A percentile compares a stretch with the other conserved stretches of the same genome.
These are phyloP conservation scores for Martes martes DNA, from an alignment of 2,113 vertebrate genomes.

Conservation along the genomic window DNA sequence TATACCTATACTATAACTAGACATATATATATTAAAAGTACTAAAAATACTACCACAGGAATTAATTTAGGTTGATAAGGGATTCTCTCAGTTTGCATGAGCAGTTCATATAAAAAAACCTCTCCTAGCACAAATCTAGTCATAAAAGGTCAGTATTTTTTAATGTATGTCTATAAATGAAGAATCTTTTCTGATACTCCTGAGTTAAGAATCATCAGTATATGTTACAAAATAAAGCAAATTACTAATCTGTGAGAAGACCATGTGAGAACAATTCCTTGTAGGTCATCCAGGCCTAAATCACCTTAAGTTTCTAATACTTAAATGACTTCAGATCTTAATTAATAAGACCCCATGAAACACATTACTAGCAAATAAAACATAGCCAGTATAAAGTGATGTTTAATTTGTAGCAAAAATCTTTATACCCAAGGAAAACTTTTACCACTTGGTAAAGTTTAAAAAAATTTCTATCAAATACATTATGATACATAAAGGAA, in stretches of 20 bases:
- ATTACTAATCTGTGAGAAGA: constrained; percentile 11
- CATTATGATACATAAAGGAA: constrained; percentile 58
- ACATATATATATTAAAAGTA: constrained; percentile 8
- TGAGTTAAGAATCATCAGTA: constrained; percentile 27
- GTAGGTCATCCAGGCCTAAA: constrained; percentile 19
- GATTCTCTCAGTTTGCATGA: background rate
- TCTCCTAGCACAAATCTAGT: background rate
- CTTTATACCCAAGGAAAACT: constrained; percentile 65
- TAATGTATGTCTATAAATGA: background rate
- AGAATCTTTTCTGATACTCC: background rate
- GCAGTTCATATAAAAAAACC: background rate
- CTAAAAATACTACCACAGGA: constrained; percentile 1
- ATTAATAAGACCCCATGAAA: constrained; percentile 40
- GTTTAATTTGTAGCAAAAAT: constrained; percentile 82
- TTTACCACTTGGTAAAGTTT: constrained; percentile 54
- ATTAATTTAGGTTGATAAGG: constrained; percentile 20
- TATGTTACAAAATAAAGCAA: constrained; percentile 27
- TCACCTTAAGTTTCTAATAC: constrained; percentile 24
- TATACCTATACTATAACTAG: constrained; percentile 22
- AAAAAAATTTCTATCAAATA: constrained; percentile 70
- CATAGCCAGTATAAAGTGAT: constrained; percentile 72
- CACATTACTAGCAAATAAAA: constrained; percentile 83
- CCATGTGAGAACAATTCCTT: constrained; percentile 10
- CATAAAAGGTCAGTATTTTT: constrained; percentile 26
- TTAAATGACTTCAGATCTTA: constrained; percentile 48